A percentile compares a stretch with the other conserved stretches of the same genome.
phyloP scores from a whole-genome alignment of 2,113 vertebrate species.

The Axis porcinus region DNA sequence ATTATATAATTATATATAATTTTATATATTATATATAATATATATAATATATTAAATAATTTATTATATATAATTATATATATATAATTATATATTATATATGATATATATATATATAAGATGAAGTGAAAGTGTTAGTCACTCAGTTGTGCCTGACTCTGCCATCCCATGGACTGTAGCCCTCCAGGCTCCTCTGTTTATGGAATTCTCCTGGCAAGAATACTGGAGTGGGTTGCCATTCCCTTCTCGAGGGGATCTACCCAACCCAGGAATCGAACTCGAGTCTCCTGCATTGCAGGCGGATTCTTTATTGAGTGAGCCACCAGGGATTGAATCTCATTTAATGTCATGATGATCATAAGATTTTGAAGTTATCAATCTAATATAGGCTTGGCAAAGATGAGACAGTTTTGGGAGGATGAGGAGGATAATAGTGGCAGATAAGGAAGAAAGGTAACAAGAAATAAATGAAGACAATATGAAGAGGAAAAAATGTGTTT shows the following conservation, averaged over 20 bases:
- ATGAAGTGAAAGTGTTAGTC: background rate
- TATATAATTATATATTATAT: too few relatives aligned
- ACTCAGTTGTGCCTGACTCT: background rate
- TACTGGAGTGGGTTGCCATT: background rate
- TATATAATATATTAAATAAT: too few relatives aligned
- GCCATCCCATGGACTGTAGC: background rate
- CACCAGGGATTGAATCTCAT: background rate
- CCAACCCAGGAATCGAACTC: rapidly evolving
- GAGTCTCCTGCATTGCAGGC: background rate
- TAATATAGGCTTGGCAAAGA: background rate
- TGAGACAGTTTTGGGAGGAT: background rate
- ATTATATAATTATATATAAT: too few relatives aligned
- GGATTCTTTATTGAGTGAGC: background rate
- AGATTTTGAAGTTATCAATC: background rate
- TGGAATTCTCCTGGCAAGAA: background rate
- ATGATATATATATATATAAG: background rate
- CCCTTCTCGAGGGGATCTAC: background rate
- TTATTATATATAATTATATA: too few relatives aligned
- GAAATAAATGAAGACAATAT: background rate
- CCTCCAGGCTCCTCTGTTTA: background rate
- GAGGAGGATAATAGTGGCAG: background rate
- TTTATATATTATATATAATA: too few relatives aligned
- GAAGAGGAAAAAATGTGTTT: background rate
- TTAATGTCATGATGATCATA: background rate
- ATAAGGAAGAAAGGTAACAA: background rate